phyloP scores from a whole-genome alignment of 2,113 vertebrate genomes.

The Ceyx cyanopectus region DNA sequence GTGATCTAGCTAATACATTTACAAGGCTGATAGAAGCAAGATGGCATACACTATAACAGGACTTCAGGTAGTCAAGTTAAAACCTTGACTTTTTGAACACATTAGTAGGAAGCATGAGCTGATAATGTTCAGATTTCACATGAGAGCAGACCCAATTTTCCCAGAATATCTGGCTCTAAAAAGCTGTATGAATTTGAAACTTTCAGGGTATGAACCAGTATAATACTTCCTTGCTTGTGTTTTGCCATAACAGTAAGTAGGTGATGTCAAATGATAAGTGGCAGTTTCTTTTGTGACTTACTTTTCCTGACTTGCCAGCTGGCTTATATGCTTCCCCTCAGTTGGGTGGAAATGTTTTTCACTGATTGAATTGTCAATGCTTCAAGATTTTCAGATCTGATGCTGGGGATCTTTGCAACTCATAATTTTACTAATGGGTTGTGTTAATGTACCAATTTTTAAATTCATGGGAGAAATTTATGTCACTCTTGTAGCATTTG shows the following conservation, averaged over 20 bases:
- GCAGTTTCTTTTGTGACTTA: constrained; percentile 64
- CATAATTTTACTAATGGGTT: constrained; percentile 64
- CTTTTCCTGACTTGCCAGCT: constrained; percentile 49
- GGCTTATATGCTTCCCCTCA: constrained; percentile 48
- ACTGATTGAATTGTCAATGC: constrained; percentile 56
- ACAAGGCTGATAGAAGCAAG: background rate
- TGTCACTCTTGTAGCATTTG: constrained; percentile 69
- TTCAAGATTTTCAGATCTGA: constrained; percentile 53
- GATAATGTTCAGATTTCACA: background rate
- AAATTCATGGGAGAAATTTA: constrained; percentile 67
- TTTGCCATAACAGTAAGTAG: constrained; percentile 66
- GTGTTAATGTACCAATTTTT: constrained; percentile 57
- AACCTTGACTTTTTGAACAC: background rate
- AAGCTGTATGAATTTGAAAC: constrained; percentile 11
- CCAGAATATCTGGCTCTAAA: constrained; percentile 8
- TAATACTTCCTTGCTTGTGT: constrained; percentile 64
- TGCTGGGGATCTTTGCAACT: constrained; percentile 59
- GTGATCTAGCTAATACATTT: background rate
- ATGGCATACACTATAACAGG: background rate
- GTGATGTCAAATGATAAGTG: constrained; percentile 65
- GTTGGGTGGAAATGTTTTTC: constrained; percentile 57
- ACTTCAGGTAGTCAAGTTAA: constrained; percentile 1
- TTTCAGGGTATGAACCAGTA: constrained; percentile 27
- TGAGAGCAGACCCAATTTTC: constrained; percentile 15
- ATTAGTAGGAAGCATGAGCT: background rate